Base-by-base conservation (phyloP, 1,140 invertebrate species). In the Manduca sexta region DNA sequence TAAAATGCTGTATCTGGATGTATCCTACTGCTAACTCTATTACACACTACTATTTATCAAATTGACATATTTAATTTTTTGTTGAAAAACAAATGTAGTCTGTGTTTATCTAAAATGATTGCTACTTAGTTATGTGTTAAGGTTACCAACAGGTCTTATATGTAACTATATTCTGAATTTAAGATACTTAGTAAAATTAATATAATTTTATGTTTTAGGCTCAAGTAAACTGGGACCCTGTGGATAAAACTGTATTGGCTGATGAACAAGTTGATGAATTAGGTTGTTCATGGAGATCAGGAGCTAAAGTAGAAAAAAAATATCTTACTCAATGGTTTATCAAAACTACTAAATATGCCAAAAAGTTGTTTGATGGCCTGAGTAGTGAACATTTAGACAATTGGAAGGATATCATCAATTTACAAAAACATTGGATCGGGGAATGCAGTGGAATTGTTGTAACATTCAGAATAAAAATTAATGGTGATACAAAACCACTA, bases 161-260 rank as follows among this genome's bases (percentile, higher is more conserved):
- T n/a, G n/a, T n/a, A n/a, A n/a, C n/a, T n/a, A n/a, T n/a, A n/a
- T n/a, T n/a, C 26, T 43, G 21, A 31, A 12, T 30, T 3, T 43
- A 52, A 35, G 7, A 49, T 45, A 30, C 14, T 44, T 57, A 46
- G 30, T 41, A 35, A 31, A 37, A 70, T 74, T 29, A 42, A 26
- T 26, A 8, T 5, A 0, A 26, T 26, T 3, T 5, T 26, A 8
- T 26, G 21, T 26, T 26, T 26, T 26, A 94, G 91, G 92, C 95
- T 12, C 87, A 92, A 56, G 98, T 99, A 0, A 98, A 99, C 87
- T 99, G 98, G 98, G 98, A 99, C 90, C 98, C 98, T 0, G 88
- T 99, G 1, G 98, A 99, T 87, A 82, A 96, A 79, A 99, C 98
- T 10, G 98, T 99, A 3, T 80, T 99, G 46, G 98, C 98, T 12